Percentiles rank a stretch among this genome's conserved stretches.
Evolutionary conservation across 1,140 invertebrate genomes (phyloP).

Genomic region (Oppia nitens): DNA sequence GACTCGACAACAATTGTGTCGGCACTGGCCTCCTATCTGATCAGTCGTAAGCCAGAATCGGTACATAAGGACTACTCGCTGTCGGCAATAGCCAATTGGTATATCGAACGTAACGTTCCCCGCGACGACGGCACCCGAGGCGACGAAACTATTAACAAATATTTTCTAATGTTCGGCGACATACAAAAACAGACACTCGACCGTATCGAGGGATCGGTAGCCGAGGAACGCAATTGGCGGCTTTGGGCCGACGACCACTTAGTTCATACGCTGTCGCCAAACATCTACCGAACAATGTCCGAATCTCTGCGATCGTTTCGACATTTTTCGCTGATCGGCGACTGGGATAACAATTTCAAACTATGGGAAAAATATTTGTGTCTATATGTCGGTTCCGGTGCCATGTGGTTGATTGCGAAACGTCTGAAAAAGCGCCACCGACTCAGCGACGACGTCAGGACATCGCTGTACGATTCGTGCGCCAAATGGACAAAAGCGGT

Average conservation of each 20-base stretch:
- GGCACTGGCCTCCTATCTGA: constrained; percentile 54
- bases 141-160: constrained; percentile 74
- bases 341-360: constrained; percentile 72
- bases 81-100: constrained; percentile 54
- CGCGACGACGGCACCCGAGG: constrained; percentile 43
- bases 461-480: constrained; percentile 74
- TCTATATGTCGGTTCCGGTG: constrained; percentile 78
- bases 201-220: not conserved
- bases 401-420: constrained; percentile 87
- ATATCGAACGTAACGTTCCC: constrained; percentile 34
- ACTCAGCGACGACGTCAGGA: constrained; percentile 69
- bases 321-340: constrained; percentile 75
- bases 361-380: constrained; percentile 64
- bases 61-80: constrained; percentile 10
- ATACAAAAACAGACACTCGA: constrained; percentile 16
- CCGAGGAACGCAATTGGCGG: constrained; percentile 77
- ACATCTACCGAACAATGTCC: constrained; percentile 69
- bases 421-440: constrained; percentile 68
- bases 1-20: constrained; percentile 92
- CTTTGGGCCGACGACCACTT: constrained; percentile 67
- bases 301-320: constrained; percentile 79
- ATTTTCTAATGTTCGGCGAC: constrained; percentile 75
- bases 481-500: constrained; percentile 58
- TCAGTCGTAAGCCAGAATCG: constrained; percentile 36
- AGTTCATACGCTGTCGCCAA: constrained; percentile 85